These are phyloP conservation scores for Orthosia gothica DNA, from an alignment of 2,888 invertebrate genomes.

Conservation along the genomic window DNA sequence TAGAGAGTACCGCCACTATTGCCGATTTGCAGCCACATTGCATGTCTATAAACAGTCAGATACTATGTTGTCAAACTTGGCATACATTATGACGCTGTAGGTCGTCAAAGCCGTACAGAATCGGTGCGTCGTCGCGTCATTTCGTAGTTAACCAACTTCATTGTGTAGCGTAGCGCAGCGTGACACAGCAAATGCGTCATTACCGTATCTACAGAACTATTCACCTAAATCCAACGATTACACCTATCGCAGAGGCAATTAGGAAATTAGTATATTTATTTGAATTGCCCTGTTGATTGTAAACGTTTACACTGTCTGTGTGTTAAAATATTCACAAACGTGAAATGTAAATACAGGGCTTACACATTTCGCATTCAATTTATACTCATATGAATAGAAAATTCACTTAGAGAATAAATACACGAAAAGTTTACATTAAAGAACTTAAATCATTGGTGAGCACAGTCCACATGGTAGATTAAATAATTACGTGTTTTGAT, in stretches of 20 bases:
- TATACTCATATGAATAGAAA: slow-evolving; percentile 26
- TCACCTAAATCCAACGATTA: background rate
- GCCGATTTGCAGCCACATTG: background rate
- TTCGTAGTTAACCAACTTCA: background rate
- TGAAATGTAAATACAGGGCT: slow-evolving; percentile 29
- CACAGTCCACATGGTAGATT: background rate
- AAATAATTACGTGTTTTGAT: slow-evolving; percentile 31
- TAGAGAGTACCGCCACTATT: background rate
- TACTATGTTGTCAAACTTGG: background rate
- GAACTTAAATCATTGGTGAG: slow-evolving; percentile 22
- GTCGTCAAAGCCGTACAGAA: background rate
- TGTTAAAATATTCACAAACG: slow-evolving; percentile 41
- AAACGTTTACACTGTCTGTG: slow-evolving; percentile 36
- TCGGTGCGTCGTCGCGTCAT: background rate
- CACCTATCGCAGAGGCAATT: background rate
- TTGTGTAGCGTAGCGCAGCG: too few relatives aligned
- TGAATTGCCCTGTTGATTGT: slow-evolving; percentile 34
- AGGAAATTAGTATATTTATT: slow-evolving; percentile 21
- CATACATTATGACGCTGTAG: background rate
- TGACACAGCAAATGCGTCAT: background rate
- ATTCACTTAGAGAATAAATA: slow-evolving; percentile 20
- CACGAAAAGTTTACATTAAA: slow-evolving; percentile 7
- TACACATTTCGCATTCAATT: slow-evolving; percentile 39
- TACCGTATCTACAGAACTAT: background rate
- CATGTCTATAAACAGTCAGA: background rate